Evolutionary conservation across 2,888 invertebrate species (phyloP), one percentile per base, ranked within the genome.

Genomic region (Chrysodeixis includens): DNA sequence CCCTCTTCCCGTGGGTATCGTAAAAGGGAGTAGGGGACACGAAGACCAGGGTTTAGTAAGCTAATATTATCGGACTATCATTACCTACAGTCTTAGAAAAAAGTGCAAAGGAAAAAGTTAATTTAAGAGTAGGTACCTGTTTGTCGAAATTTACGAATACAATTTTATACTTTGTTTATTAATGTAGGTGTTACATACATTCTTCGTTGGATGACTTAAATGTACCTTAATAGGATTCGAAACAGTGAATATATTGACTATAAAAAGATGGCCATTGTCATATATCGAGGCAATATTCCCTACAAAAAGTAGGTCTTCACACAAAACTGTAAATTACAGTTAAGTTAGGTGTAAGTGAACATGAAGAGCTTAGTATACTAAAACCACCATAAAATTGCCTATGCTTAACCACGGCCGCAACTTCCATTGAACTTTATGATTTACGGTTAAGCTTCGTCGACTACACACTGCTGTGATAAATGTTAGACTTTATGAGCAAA

Each of bases 391-490:
- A 82, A 84, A 83, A 78, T 70, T 75, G 62, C 73, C 61, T 58
- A 71, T 78, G 73, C 68, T 74, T 71, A 74, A 75, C 71, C 66
- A 75, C 79, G 72, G 63, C 76, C 69, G 59, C 74, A 76, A 74
- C 74, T 76, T 73, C 64, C 76, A 74, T 75, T 71, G 46, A 74
- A 76, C 67, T 80, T 82, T 78, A 80, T 75, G 74, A 77, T 79
- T 80, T 76, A 71, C 61, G 66, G 59, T 66, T 55, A 69, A 66
- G 57, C 55, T 68, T 69, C 70, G 46, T 20, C 18, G 10, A 20
- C 10, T 20, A 49, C 20, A 49, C 18, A 49, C 54, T 52, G 51
- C 56, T 62, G 56, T 64, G 64, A 74, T 69, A 70, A 69, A 76
- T 67, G 35, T 52, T 73, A 26, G n/a, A 44, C 40, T 56, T 68